Evolutionary conservation across 2,797 vertebrate genomes (phyloP).

Genomic region (Halcyon leucocephala): DNA sequence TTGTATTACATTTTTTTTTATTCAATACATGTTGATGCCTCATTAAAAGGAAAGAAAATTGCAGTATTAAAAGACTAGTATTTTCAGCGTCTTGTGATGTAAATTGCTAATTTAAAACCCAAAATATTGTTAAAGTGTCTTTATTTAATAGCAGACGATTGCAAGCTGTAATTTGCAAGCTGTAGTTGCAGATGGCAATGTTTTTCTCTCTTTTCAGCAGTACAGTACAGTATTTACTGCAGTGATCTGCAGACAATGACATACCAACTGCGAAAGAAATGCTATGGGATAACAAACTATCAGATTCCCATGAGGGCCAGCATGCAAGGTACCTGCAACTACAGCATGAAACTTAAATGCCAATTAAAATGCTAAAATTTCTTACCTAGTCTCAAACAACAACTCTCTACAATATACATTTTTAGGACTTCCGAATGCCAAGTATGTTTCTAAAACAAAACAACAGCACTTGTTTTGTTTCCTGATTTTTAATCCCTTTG

Average conservation of each 20-base stretch:
- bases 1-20: constrained; percentile 59
- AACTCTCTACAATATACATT: neutral
- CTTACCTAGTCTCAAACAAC: neutral
- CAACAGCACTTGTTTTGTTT: constrained; percentile 40
- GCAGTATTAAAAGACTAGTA: constrained; percentile 80
- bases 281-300: constrained; percentile 46
- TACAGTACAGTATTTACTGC: constrained; percentile 78
- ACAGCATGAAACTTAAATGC: constrained; percentile 15
- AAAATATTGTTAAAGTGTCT: constrained; percentile 85
- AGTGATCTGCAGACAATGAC: constrained; percentile 75
- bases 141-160: constrained; percentile 84
- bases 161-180: constrained; percentile 86
- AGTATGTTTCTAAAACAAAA: neutral
- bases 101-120: constrained; percentile 85
- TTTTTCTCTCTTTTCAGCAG: constrained; percentile 79
- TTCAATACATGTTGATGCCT: constrained; percentile 75
- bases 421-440: neutral
- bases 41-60: constrained; percentile 79
- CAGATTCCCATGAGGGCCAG: constrained; percentile 16
- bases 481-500: constrained; percentile 46
- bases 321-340: constrained; percentile 1
- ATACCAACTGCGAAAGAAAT: constrained; percentile 72
- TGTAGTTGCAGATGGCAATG: constrained; percentile 85
- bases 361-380: constrained; percentile 17
- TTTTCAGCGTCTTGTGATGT: constrained; percentile 81